Percentiles rank a stretch among this genome's conserved stretches.
These are phyloP conservation scores for Varanus salvator DNA, from an alignment of 2,113 vertebrate genomes.

Conservation along the genomic window DNA sequence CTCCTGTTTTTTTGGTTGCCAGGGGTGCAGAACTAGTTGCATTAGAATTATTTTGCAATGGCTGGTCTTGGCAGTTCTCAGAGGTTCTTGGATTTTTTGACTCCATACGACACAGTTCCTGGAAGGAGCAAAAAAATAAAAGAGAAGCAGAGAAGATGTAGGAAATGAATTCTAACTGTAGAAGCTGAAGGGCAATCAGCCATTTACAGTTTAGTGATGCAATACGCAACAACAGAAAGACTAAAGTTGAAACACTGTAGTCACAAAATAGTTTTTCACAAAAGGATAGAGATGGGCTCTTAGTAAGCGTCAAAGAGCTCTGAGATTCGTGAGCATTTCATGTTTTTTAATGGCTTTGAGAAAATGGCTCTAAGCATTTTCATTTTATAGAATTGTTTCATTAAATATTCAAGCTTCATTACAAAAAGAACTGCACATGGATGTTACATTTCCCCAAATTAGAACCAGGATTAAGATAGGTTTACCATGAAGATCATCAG, in stretches of 20 bases:
- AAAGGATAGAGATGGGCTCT: too few species aligned
- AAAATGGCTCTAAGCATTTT: too few species aligned
- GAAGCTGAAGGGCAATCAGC: not conserved
- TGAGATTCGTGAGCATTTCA: too few species aligned
- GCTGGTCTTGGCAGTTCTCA: slow-evolving; percentile 75
- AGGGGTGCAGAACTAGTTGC: slow-evolving; percentile 48
- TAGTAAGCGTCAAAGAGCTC: too few species aligned
- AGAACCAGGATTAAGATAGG: not conserved
- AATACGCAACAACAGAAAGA: not conserved
- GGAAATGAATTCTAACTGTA: not conserved
- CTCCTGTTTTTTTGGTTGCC: slow-evolving; percentile 66
- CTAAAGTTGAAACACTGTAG: not conserved
- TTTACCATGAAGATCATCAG: not conserved
- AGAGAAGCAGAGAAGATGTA: not conserved
- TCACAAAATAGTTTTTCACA: not conserved
- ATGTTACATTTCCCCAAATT: too few species aligned
- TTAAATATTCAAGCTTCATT: too few species aligned
- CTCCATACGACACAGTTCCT: slow-evolving; percentile 86
- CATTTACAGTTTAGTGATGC: not conserved
- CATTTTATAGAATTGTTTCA: too few species aligned
- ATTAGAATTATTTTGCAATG: slow-evolving; percentile 70
- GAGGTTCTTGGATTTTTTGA: slow-evolving; percentile 74
- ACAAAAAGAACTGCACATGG: too few species aligned
- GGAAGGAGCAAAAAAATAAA: slow-evolving; percentile 33
- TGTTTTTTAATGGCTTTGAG: too few species aligned